These are phyloP conservation scores for Margarornis squamiger DNA, from an alignment of 2,797 vertebrate genomes.

Conservation along the genomic window DNA sequence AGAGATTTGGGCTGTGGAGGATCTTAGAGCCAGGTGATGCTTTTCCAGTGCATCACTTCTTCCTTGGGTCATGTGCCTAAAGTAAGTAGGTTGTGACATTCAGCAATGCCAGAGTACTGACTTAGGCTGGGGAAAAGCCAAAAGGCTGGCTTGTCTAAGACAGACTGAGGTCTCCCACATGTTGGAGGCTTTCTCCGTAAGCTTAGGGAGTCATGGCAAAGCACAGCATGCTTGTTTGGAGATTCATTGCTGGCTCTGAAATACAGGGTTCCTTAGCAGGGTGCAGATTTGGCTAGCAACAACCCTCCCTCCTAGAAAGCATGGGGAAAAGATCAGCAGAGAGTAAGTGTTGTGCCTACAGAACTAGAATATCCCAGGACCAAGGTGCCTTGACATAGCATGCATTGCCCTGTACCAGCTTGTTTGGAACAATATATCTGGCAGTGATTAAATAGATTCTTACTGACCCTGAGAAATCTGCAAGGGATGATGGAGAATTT, in stretches of 20 bases:
- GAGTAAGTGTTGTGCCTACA: neutral
- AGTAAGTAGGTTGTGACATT: neutral
- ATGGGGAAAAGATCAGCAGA: neutral
- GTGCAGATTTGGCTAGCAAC: neutral
- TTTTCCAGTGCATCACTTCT: neutral
- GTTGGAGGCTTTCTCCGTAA: neutral
- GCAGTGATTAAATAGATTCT: neutral
- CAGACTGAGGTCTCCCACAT: neutral
- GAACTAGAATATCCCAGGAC: neutral
- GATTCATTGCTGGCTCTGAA: neutral
- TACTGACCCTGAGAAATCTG: neutral
- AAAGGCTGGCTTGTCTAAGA: neutral
- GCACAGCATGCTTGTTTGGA: neutral
- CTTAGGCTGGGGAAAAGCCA: neutral
- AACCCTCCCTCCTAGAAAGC: neutral
- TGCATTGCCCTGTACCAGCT: rapidly evolving
- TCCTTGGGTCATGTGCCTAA: neutral
- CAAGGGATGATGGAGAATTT: neutral
- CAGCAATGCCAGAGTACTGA: neutral
- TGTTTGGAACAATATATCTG: neutral
- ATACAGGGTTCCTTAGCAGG: neutral
- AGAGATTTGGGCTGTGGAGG: neutral
- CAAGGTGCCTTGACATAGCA: neutral
- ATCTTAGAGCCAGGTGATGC: neutral
- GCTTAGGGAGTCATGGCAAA: neutral